Evolutionary conservation across 2,888 invertebrate species (phyloP).

Genomic region (Acrocyrtus sp.): DNA sequence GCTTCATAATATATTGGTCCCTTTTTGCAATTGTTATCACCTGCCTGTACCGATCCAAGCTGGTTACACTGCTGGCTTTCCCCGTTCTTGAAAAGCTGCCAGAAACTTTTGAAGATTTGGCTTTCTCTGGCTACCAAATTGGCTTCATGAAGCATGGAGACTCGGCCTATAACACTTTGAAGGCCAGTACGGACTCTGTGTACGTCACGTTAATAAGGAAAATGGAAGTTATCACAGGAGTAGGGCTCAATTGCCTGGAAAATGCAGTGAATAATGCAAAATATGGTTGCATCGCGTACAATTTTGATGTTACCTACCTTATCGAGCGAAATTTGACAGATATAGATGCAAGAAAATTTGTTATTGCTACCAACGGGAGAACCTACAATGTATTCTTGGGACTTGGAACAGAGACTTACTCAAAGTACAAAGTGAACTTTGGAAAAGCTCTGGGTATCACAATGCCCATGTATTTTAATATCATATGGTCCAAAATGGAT

Average conservation of each 20-base stretch:
- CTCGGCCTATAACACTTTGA: conserved; percentile 38
- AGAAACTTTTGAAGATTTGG: conserved; percentile 34
- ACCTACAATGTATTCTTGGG: conserved; percentile 44
- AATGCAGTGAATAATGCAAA: conserved; percentile 24
- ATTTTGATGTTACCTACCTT: conserved; percentile 32
- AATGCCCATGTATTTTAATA: conserved; percentile 18
- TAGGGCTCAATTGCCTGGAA: conserved; percentile 38
- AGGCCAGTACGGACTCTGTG: conserved; percentile 40
- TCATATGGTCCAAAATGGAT: conserved; percentile 38
- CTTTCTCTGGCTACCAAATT: conserved; percentile 18
- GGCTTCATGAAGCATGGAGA: conserved; percentile 55
- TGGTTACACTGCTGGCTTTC: conserved; percentile 39
- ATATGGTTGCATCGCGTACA: conserved; percentile 42
- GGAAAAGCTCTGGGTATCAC: conserved; percentile 25
- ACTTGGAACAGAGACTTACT: conserved; percentile 28
- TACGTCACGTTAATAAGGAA: conserved; percentile 32
- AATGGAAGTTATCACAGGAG: conserved; percentile 46
- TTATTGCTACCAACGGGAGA: conserved; percentile 6
- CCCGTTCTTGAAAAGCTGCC: conserved; percentile 34
- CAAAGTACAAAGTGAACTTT: conserved; percentile 42
- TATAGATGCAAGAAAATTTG: conserved; percentile 20
- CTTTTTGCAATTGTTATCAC: conserved; percentile 41
- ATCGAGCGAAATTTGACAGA: conserved; percentile 40
- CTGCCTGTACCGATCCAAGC: conserved; percentile 39
- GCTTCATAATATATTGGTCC: conserved; percentile 27